Base-by-base conservation (phyloP, 2,888 invertebrate genomes). In the Xanthorhoe designata region DNA sequence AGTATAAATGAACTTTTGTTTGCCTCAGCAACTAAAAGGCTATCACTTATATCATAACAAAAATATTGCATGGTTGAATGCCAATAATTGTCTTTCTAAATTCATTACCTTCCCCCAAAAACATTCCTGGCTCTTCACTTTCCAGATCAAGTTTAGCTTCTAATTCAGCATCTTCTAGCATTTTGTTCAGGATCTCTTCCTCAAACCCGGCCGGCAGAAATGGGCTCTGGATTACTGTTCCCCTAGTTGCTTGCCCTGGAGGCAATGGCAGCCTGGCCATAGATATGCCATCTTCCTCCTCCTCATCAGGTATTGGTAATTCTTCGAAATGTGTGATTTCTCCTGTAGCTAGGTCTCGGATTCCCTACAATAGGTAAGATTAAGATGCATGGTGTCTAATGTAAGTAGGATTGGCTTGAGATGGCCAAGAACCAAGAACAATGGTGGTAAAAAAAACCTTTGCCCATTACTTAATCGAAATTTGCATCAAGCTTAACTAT, bases 121-220 rank as follows among this genome's bases (percentile, higher is more conserved):
- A 92, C 70, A 89, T 91, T 18, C 92, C 93, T 55, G 86, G 85
- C 61, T 87, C 89, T 73, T 89, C 84, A 80, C 84, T 86, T 10
- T 89, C 87, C 38, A 89, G 60, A 70, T 91, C 92, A 57, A 94
- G 85, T 55, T 90, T 87, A 19, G 82, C 85, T 68, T 84, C 77
- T 24, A 85, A 82, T 1, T 89, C 73, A 2, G 86, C 84, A 53
- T 86, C 83, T 56, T 89, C 83, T 15, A 92, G 81, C 66, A 94
- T 87, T 73, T 93, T 92, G 17, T 90, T 88, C 0, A 92, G 74
- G 63, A 63, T 47, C 38, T 95, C 94, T 55, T 95, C 91, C 70
- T 95, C 94, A 83, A 97, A 96, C 1, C 97, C 97, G 54, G 97
- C 98, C 0, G 98, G 98, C 94, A 97, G 95, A 84, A 98, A 98